phyloP scores from a whole-genome alignment of 1,140 invertebrate genomes.

The Battus philenor region DNA sequence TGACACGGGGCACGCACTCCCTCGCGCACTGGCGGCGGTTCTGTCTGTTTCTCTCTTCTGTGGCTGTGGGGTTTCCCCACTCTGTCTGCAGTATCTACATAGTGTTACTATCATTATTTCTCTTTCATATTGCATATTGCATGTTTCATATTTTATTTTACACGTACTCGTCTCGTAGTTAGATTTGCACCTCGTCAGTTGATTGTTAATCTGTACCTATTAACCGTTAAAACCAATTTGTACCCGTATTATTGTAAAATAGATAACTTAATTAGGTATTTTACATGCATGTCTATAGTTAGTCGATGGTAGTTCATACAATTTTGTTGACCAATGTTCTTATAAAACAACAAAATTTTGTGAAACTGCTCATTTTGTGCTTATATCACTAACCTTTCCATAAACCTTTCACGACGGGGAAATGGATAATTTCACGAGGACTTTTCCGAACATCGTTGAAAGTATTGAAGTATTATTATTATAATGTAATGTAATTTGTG shows the following conservation, averaged over 20 bases:
- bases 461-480: constrained; percentile 10
- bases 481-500: no score
- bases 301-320: constrained; percentile 7
- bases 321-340: constrained; percentile 3
- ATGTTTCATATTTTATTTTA: constrained; percentile 10
- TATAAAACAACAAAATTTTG: constrained; percentile 11
- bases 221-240: constrained; percentile 2
- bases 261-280: constrained; percentile 6
- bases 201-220: not conserved
- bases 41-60: constrained; percentile 77
- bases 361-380: constrained; percentile 12
- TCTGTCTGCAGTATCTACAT: constrained; percentile 52
- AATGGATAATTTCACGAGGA: constrained; percentile 13
- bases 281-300: constrained; percentile 10
- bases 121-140: constrained; percentile 18
- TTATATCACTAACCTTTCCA: constrained; percentile 14
- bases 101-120: constrained; percentile 35
- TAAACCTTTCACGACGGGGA: constrained; percentile 15
- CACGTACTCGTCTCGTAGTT: constrained; percentile 11
- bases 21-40: constrained; percentile 69
- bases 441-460: constrained; percentile 9
- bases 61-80: constrained; percentile 69
- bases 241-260: no score
- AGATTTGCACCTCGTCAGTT: constrained; percentile 9
- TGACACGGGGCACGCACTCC: constrained; percentile 60